Evolutionary conservation across 2,113 vertebrate genomes (phyloP).

Genomic region (Otocyon megalotis): DNA sequence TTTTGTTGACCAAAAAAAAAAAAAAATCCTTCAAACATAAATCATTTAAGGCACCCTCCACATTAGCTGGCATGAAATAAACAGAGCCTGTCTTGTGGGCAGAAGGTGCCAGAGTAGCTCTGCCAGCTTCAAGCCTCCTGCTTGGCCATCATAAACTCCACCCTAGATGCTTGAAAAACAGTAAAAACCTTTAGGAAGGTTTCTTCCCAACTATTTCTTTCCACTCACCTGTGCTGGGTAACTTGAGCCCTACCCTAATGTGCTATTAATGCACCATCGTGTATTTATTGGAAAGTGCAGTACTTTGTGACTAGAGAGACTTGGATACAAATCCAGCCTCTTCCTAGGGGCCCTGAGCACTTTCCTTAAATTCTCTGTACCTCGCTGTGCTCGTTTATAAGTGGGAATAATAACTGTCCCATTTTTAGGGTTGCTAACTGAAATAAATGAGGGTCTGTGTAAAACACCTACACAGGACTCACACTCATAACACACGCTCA

Average conservation of each 20-base stretch:
- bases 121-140: slow-evolving; percentile 66
- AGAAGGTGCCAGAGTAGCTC: slow-evolving; percentile 51
- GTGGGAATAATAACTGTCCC: not conserved
- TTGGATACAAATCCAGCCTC: not conserved
- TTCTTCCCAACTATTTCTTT: slow-evolving; percentile 42
- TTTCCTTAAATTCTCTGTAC: not conserved
- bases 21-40: slow-evolving; percentile 68
- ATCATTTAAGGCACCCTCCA: slow-evolving; percentile 66
- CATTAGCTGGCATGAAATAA: slow-evolving; percentile 71
- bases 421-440: not conserved
- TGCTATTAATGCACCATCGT: not conserved
- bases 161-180: slow-evolving; percentile 51
- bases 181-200: slow-evolving; percentile 39
- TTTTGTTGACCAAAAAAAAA: slow-evolving; percentile 66
- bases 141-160: slow-evolving; percentile 55
- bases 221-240: slow-evolving; percentile 46
- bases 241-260: not conserved
- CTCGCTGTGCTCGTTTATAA: not conserved
- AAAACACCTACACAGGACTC: not conserved
- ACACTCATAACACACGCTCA: not conserved
- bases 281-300: not conserved
- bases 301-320: not conserved
- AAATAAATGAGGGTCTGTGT: not conserved
- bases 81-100: slow-evolving; percentile 73
- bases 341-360: not conserved